Evolutionary conservation across 1,140 invertebrate genomes (phyloP).

Genomic region (Leptopilina boulardi): DNA sequence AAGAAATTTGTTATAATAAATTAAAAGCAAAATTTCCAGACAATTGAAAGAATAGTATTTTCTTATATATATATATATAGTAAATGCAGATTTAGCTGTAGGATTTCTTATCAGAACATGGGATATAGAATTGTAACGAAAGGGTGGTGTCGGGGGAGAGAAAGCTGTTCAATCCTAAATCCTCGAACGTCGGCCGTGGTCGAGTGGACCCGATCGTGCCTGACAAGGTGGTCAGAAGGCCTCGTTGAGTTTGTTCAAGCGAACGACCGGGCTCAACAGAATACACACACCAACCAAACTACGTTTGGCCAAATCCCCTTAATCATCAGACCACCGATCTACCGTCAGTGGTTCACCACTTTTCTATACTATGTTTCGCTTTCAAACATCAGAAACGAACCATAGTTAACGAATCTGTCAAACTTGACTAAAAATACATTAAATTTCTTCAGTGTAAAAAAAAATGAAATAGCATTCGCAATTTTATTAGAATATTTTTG

Average conservation of each 20-base stretch:
- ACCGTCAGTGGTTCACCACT: slow-evolving; percentile 38
- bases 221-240: slow-evolving; percentile 60
- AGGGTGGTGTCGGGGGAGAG: slow-evolving; percentile 39
- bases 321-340: slow-evolving; percentile 31
- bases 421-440: slow-evolving; percentile 4
- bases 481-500: too few relatives aligned
- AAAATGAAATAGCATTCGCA: too few relatives aligned
- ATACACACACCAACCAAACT: slow-evolving; percentile 49
- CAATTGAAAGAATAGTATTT: too few relatives aligned
- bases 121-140: not conserved
- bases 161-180: slow-evolving; percentile 49
- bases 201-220: slow-evolving; percentile 53
- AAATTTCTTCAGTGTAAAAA: not conserved
- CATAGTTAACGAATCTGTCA: slow-evolving; percentile 10
- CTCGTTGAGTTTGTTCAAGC: slow-evolving; percentile 60
- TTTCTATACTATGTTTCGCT: slow-evolving; percentile 35
- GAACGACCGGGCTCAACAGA: slow-evolving; percentile 55
- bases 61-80: not conserved
- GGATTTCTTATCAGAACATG: slow-evolving; percentile 14
- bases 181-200: slow-evolving; percentile 47
- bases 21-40: too few relatives aligned
- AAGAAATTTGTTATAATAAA: too few relatives aligned
- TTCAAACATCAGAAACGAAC: slow-evolving; percentile 34
- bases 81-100: not conserved
- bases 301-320: slow-evolving; percentile 35